Evolutionary conservation across 64 coral and sea anemone genomes (phyloP).

Genomic region (Acropora tenuis): DNA sequence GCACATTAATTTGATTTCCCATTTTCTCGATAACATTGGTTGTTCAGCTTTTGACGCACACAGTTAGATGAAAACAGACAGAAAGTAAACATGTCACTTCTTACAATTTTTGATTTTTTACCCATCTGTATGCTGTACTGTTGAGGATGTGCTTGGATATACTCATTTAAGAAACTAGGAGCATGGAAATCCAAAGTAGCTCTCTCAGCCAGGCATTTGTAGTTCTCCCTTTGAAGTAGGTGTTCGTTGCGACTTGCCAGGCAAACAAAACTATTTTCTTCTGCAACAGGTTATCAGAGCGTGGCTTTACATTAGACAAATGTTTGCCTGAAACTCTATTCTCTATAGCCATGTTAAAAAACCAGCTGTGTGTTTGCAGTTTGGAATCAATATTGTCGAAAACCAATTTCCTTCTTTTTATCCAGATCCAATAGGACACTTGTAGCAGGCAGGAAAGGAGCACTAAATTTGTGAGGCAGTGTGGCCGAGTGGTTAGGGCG

Average conservation of each 20-base stretch:
- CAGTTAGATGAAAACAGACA: no score
- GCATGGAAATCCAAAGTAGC: constrained; percentile 31
- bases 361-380: constrained; percentile 41
- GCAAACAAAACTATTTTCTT: constrained; percentile 28
- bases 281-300: not conserved
- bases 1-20: no score
- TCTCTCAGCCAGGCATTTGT: constrained; percentile 2
- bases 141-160: constrained; percentile 38
- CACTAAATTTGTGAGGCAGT: no score
- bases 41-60: no score
- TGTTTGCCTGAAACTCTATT: constrained; percentile 39
- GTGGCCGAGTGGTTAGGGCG: no score
- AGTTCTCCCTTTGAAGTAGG: not conserved
- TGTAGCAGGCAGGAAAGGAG: not conserved
- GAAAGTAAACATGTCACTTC: no score
- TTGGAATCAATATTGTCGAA: constrained; percentile 61
- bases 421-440: not conserved
- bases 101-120: constrained; percentile 34
- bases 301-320: not conserved
- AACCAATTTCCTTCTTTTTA: constrained; percentile 31
- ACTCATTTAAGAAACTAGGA: constrained; percentile 15
- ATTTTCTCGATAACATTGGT: no score
- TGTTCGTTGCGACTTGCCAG: not conserved
- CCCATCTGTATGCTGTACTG: constrained; percentile 14
- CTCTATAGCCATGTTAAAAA: constrained; percentile 25